These are phyloP conservation scores for Drosophila monieri DNA, from an alignment of 2,888 invertebrate species.

Conservation along the genomic window DNA sequence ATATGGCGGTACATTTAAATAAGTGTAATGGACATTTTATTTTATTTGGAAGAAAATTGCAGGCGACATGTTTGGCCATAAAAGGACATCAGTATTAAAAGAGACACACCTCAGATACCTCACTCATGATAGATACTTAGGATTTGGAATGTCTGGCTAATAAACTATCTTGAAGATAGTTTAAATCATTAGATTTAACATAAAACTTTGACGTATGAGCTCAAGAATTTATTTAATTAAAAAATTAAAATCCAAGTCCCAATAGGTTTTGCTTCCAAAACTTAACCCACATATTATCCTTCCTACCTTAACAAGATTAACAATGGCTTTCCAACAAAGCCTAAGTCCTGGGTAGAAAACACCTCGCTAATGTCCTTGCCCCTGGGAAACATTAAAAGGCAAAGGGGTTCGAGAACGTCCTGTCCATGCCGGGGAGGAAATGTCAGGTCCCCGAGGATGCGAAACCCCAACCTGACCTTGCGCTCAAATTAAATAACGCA, in stretches of 20 bases:
- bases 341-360: conserved; percentile 3
- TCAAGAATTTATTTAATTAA: background rate
- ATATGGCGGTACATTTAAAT: conserved; percentile 51
- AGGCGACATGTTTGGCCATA: conserved; percentile 31
- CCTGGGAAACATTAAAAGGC: conserved; percentile 31
- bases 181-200: background rate
- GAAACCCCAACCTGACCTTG: conserved; percentile 62
- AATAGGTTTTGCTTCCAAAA: background rate
- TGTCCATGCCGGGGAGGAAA: conserved; percentile 15
- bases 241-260: conserved; percentile 2
- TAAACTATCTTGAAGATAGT: background rate
- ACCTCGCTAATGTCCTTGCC: conserved; percentile 29
- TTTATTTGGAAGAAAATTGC: conserved; percentile 25
- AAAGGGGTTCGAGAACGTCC: background rate
- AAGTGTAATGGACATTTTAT: conserved; percentile 36
- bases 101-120: conserved; percentile 2
- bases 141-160: background rate
- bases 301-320: conserved; percentile 20
- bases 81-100: conserved; percentile 8
- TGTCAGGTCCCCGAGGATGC: conserved; percentile 62
- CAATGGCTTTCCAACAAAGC: conserved; percentile 4
- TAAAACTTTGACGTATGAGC: background rate
- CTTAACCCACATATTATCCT: conserved; percentile 7
- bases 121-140: background rate
- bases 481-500: conserved; percentile 34